A percentile compares a stretch with the other conserved stretches of the same genome.
Evolutionary conservation across 2,113 vertebrate species (phyloP).

Genomic region (Halcyon senegalensis): DNA sequence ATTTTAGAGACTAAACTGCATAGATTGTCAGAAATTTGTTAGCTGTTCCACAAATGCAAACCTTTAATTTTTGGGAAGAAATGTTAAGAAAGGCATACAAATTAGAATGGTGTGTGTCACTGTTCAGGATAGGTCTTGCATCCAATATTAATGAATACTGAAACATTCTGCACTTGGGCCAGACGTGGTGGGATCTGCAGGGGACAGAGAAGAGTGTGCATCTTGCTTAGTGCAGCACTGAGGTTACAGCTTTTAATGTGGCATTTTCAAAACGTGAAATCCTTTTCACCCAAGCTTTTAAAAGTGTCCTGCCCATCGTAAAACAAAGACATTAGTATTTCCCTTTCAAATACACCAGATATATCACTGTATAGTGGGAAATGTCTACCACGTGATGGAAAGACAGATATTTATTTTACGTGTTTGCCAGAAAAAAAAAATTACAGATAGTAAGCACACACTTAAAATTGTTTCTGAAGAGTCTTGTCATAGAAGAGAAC

Average conservation of each 20-base stretch:
- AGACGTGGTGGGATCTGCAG: not conserved
- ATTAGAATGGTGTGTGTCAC: not conserved
- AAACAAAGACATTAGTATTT: not conserved
- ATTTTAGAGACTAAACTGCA: not conserved
- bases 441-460: not conserved
- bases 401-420: not conserved
- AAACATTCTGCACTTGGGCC: not conserved
- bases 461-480: not conserved
- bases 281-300: not conserved
- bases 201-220: not conserved
- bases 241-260: not conserved
- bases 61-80: not conserved
- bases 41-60: not conserved
- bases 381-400: not conserved
- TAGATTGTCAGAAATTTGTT: not conserved
- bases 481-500: not conserved
- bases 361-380: not conserved
- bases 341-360: not conserved
- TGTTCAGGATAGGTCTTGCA: not conserved
- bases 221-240: not conserved
- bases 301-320: accelerated
- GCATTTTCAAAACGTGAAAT: not conserved
- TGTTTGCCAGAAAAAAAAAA: not conserved
- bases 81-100: not conserved
- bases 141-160: not conserved